Percentiles rank a stretch among this genome's conserved stretches.
phyloP scores from a whole-genome alignment of 1,140 invertebrate genomes.

The Leptinotarsa undecemlineata region DNA sequence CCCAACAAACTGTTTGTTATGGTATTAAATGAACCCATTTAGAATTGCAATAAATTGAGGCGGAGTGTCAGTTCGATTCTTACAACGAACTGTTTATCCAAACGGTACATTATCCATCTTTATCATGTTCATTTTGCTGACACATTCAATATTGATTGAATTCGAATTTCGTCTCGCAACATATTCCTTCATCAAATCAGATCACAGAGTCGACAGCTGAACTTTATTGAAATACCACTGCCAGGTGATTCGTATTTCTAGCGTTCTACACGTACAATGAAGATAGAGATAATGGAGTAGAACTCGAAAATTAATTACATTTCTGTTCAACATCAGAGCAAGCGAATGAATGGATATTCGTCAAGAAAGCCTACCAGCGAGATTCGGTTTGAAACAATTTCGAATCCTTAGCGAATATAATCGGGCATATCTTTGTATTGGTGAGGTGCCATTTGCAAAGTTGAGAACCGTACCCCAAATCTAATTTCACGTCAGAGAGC shows the following conservation, averaged over 20 bases:
- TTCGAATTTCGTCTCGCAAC: neutral
- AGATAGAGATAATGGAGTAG: neutral
- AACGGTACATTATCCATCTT: too few relatives aligned
- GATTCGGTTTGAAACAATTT: neutral
- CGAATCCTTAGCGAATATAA: neutral
- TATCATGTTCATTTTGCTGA: neutral
- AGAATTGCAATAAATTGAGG: too few relatives aligned
- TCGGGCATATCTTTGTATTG: neutral
- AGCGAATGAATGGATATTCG: slow-evolving; percentile 5
- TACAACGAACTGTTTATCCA: too few relatives aligned
- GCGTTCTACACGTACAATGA: neutral
- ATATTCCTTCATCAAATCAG: neutral
- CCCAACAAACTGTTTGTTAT: too few relatives aligned
- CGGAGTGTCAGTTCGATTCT: too few relatives aligned
- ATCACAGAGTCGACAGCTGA: neutral
- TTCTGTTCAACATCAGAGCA: neutral
- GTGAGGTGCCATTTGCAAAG: neutral
- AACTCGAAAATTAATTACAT: neutral
- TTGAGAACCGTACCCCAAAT: too few relatives aligned
- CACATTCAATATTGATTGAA: neutral
- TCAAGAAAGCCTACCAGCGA: neutral
- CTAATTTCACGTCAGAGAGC: too few relatives aligned
- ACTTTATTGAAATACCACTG: slow-evolving; percentile 6
- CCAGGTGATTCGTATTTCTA: neutral
- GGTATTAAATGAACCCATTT: too few relatives aligned